Evolutionary conservation across 2,113 vertebrate genomes (phyloP), one percentile per base, ranked within the genome.

Genomic region (Ondatra zibethicus): DNA sequence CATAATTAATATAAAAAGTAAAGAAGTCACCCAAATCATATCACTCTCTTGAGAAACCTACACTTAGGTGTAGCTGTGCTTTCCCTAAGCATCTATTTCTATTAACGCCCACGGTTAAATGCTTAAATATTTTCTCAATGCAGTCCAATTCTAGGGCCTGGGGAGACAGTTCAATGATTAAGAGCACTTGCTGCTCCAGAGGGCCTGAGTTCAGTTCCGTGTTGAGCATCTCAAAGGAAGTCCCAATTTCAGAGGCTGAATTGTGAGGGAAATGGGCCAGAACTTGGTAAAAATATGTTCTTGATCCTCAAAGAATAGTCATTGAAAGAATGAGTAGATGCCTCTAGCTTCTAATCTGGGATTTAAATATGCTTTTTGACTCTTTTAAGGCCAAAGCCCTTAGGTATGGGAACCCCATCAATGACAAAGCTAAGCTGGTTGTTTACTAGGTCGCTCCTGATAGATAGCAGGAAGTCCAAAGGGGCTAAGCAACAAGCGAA

Each of bases 251-350:
- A 61, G 78, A 81, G 47, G 63, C 3, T 76, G 70, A 68, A 39
- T 78, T 42, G 5, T 8, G 27, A 12, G n/a, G 25, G 12, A 47
- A 73, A 90, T 55, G 23, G 47, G 23, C 33, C 66, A 72, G 66
- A 78, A 65, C 27, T 87, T 82, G 77, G 70, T 9, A 5, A 94
- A 85, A 78, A 91, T 77, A 80, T 45, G 13, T 8, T 85, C 66
- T 31, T 50, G 42, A 36, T 42, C 55, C 52, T 94, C 89, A 77
- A 88, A 50, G 81, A 95, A 45, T 84, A 78, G 50, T 90, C n/a
- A 70, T 65, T 88, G 36, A 96, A 65, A 52, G 42, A 92, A 47
- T 82, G 31, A 97, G 33, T 55, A 5, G n/a, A 72, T 77, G 27
- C 81, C 77, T 73, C 75, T 61, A 88, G 7, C 81, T 92, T 31